These are phyloP conservation scores for Cisticola juncidis DNA, from an alignment of 2,113 vertebrate species.

Conservation along the genomic window DNA sequence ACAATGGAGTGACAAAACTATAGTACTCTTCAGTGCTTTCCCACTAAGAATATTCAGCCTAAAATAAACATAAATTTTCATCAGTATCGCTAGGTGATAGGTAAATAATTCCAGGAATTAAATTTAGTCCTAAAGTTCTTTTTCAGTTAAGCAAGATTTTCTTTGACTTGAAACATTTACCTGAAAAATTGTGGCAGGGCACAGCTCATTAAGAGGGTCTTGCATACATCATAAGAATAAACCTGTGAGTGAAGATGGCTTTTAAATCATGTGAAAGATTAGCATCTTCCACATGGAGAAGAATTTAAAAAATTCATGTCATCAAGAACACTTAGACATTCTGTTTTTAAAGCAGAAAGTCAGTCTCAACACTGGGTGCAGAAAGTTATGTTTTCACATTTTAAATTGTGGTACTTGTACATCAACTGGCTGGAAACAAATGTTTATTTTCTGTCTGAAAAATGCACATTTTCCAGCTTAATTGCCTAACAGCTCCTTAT, in stretches of 20 bases:
- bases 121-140: neutral
- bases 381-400: slow-evolving; percentile 4
- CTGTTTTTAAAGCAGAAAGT: slow-evolving; percentile 16
- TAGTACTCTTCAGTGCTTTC: neutral
- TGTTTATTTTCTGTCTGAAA: slow-evolving; percentile 66
- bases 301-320: neutral
- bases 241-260: neutral
- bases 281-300: neutral
- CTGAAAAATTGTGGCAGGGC: neutral
- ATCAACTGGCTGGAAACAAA: slow-evolving; percentile 33
- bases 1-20: neutral
- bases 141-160: neutral
- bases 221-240: neutral
- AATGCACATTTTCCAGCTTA: slow-evolving; percentile 1
- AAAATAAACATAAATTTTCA: neutral
- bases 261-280: neutral
- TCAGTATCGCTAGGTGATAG: neutral
- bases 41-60: neutral
- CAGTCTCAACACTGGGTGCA: neutral
- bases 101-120: neutral
- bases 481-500: slow-evolving; percentile 39
- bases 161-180: neutral
- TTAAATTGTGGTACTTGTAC: slow-evolving; percentile 14
- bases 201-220: neutral
- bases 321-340: neutral